Evolutionary conservation across 2,113 vertebrate species (phyloP).

Genomic region (Periophthalmodon schlosseri): DNA sequence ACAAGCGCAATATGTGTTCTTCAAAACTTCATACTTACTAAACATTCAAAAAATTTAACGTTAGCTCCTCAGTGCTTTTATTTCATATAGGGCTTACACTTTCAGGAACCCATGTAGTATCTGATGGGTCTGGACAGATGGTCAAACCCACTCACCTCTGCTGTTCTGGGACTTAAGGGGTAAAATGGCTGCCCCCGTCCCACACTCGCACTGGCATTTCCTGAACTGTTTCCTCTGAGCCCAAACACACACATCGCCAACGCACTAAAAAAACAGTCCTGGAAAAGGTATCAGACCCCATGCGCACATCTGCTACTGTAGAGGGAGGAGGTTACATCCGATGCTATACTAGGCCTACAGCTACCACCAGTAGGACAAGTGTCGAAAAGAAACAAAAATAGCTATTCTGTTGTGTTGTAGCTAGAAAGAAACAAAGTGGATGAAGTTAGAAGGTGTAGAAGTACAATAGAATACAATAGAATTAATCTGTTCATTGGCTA

Average conservation of each 20-base stretch:
- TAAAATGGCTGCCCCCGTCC: conserved; percentile 51
- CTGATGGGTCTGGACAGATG: conserved; percentile 46
- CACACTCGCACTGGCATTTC: conserved; percentile 60
- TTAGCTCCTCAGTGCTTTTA: neutral
- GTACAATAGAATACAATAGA: too few relatives aligned
- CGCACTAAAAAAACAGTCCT: conserved; percentile 42
- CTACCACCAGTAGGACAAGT: neutral
- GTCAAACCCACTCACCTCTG: conserved; percentile 65
- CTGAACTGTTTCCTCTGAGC: conserved; percentile 58
- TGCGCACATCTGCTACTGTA: conserved; percentile 2
- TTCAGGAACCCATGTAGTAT: neutral
- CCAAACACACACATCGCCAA: conserved; percentile 45
- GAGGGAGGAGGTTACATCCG: neutral
- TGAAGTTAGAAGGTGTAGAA: too few relatives aligned
- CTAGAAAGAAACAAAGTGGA: too few relatives aligned
- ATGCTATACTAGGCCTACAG: neutral
- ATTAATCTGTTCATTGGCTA: too few relatives aligned
- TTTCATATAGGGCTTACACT: too few relatives aligned
- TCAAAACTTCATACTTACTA: too few relatives aligned
- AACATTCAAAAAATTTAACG: too few relatives aligned
- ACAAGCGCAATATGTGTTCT: too few relatives aligned
- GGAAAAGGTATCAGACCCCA: conserved; percentile 49
- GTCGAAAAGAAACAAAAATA: too few relatives aligned
- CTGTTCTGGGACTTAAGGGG: conserved; percentile 46
- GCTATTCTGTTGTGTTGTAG: too few relatives aligned